Conservation (phyloP, 2,888 invertebrate genomes). For the Drosophila cyrtoloma region DNA sequence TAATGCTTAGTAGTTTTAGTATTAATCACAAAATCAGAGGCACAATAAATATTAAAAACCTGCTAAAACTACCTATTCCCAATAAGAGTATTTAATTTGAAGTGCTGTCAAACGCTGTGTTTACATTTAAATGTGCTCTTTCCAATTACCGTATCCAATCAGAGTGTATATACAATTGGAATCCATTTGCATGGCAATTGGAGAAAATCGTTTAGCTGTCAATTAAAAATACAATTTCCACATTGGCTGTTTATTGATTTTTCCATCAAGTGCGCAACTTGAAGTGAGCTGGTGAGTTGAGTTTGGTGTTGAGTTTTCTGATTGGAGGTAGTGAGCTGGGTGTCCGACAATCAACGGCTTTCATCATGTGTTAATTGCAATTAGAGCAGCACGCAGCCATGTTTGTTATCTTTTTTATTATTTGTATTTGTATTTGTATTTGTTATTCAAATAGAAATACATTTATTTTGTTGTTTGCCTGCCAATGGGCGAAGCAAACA, state of each 20-base stretch:
- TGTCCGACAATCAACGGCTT: conserved; percentile 48
- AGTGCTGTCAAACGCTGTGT: background rate
- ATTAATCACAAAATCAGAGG: background rate
- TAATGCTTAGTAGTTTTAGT: background rate
- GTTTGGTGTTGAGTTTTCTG: conserved; percentile 11
- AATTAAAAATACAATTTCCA: conserved; percentile 76
- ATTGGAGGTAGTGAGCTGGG: background rate
- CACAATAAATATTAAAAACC: background rate
- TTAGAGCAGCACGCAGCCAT: conserved; percentile 64
- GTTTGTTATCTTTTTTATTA: conserved; percentile 24
- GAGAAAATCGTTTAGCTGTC: conserved; percentile 74
- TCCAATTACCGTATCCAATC: conserved; percentile 43
- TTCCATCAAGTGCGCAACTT: conserved; percentile 32
- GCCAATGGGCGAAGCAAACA: conserved; percentile 51
- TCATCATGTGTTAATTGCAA: conserved; percentile 77
- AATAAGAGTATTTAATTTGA: background rate
- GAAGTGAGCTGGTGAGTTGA: conserved; percentile 11
- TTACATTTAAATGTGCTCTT: conserved; percentile 44
- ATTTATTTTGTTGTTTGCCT: conserved; percentile 42
- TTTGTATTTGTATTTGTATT: conserved; percentile 10
- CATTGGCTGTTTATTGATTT: conserved; percentile 69
- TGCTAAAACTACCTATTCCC: background rate
- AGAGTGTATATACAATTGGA: conserved; percentile 26
- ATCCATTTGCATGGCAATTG: conserved; percentile 65
- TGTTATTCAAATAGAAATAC: conserved; percentile 15